Evolutionary conservation across 2,113 vertebrate genomes (phyloP).

Genomic region (Chroicocephalus ridibundus): DNA sequence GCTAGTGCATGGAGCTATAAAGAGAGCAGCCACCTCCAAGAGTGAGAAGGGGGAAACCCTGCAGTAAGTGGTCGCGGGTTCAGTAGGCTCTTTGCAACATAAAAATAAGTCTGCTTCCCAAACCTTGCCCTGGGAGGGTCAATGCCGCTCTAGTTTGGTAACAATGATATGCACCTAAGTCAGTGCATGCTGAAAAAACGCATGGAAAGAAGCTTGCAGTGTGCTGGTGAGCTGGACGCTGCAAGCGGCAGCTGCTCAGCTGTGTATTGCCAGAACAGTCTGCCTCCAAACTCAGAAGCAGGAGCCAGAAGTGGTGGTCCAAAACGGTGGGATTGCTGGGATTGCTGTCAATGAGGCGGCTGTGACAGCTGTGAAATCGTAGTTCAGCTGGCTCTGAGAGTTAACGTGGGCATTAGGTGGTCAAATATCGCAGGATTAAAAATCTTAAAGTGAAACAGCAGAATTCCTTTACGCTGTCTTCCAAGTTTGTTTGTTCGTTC

Average conservation of each 20-base stretch:
- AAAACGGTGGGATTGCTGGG: not conserved
- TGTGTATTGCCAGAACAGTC: not conserved
- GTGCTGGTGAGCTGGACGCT: not conserved
- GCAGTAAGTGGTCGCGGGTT: not conserved
- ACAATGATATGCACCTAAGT: not conserved
- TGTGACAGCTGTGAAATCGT: not conserved
- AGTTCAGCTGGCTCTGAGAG: not conserved
- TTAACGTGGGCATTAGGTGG: not conserved
- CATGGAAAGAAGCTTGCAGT: not conserved
- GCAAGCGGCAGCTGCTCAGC: not conserved
- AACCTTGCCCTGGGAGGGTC: not conserved
- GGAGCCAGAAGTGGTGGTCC: not conserved
- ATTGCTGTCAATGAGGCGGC: not conserved
- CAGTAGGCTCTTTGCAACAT: not conserved
- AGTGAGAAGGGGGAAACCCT: constrained; percentile 15
- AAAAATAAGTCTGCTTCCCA: not conserved
- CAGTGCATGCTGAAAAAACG: not conserved
- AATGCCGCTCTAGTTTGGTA: not conserved
- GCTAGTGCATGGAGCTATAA: not conserved
- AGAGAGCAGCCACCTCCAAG: not conserved
- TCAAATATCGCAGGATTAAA: not conserved
- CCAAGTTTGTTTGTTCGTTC: not conserved
- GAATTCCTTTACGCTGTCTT: not conserved
- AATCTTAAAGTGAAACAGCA: not conserved
- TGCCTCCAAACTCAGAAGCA: not conserved